Percentiles rank a stretch among this genome's conserved stretches.
These are phyloP conservation scores for Paguma larvata DNA, from an alignment of 2,797 vertebrate species.

Conservation along the genomic window DNA sequence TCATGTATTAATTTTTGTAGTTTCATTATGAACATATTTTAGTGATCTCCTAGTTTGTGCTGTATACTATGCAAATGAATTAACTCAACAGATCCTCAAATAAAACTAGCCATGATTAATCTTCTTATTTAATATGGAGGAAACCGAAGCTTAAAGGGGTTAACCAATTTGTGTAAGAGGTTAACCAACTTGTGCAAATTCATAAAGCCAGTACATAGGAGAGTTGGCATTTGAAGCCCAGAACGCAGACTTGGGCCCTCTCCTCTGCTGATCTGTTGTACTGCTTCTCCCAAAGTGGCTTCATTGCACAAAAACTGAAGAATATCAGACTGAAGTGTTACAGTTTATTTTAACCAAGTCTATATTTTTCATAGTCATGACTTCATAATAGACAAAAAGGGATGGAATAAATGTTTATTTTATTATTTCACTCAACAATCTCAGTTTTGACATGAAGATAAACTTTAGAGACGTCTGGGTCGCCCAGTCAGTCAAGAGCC, in stretches of 20 bases:
- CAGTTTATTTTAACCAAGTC: not conserved
- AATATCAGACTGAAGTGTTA: not conserved
- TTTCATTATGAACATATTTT: not conserved
- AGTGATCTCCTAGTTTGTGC: not conserved
- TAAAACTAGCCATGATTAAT: not conserved
- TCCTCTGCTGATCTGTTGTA: accelerated
- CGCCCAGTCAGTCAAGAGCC: too few relatives aligned
- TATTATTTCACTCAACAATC: not conserved
- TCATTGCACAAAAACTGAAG: not conserved
- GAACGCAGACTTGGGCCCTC: accelerated
- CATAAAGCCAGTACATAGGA: too few relatives aligned
- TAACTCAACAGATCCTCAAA: not conserved
- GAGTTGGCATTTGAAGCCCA: not conserved
- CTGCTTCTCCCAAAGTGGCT: not conserved
- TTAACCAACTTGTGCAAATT: not conserved
- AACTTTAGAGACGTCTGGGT: not conserved
- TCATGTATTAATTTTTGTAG: not conserved
- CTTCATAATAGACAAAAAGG: not conserved
- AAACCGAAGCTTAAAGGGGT: not conserved
- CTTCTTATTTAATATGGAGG: not conserved
- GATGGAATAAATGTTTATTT: not conserved
- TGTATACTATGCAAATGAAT: not conserved
- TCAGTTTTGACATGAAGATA: not conserved
- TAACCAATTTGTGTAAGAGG: not conserved
- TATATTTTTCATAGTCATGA: not conserved